Conservation (phyloP, 2,888 invertebrate genomes). For the Dicranocentrus wangi region DNA sequence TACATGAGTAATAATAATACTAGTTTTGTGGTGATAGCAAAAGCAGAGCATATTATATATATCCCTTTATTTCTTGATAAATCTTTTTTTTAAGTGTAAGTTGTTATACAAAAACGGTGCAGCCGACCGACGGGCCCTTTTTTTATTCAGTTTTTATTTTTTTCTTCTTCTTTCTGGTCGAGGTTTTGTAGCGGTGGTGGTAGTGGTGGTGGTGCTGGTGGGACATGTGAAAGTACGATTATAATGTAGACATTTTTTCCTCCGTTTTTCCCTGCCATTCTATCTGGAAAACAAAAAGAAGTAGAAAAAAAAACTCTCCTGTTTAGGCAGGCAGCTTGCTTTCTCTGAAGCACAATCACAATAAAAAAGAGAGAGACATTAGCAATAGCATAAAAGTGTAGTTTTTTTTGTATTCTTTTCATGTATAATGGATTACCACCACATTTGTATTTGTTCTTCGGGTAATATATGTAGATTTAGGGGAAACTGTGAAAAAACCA, state of each 20-base stretch:
- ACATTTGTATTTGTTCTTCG: constrained; percentile 59
- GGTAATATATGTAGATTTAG: constrained; percentile 58
- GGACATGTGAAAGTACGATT: constrained; percentile 46
- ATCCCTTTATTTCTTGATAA: constrained; percentile 14
- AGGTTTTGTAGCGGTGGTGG: too few relatives aligned
- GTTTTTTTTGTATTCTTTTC: constrained; percentile 32
- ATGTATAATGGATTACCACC: constrained; percentile 56
- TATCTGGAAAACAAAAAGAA: background rate
- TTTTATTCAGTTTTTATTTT: background rate
- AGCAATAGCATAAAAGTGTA: constrained; percentile 1
- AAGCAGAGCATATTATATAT: too few relatives aligned
- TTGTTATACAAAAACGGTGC: background rate
- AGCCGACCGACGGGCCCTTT: background rate
- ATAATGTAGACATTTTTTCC: constrained; percentile 40
- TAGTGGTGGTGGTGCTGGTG: too few relatives aligned
- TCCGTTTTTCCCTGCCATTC: constrained; percentile 1
- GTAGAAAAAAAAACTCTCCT: background rate
- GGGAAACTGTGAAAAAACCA: constrained; percentile 35
- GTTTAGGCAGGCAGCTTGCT: background rate
- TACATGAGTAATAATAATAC: too few relatives aligned
- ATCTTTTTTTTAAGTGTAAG: constrained; percentile 3
- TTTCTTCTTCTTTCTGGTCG: constrained; percentile 16
- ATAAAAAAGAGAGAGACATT: constrained; percentile 31
- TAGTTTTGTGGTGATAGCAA: constrained; percentile 4
- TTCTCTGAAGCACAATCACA: constrained; percentile 31